Evolutionary conservation across 1,140 invertebrate genomes (phyloP).

Genomic region (Lerema accius): DNA sequence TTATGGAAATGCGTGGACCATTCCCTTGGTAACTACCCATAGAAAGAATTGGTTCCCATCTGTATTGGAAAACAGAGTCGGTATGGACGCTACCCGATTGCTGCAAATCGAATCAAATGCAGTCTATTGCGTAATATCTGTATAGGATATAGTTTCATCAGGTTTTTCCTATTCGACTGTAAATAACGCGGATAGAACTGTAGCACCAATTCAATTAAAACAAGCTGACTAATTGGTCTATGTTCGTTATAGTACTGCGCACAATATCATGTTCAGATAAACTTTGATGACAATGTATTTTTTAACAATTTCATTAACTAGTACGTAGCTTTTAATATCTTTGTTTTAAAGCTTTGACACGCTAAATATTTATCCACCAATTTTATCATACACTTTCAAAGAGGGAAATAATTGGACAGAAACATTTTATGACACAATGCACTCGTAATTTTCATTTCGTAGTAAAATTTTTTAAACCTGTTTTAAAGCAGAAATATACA

Average conservation of each 20-base stretch:
- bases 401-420: too few species aligned
- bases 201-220: background rate
- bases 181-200: background rate
- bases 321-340: too few species aligned
- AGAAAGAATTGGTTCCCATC: conserved; percentile 12
- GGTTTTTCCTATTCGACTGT: background rate
- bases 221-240: background rate
- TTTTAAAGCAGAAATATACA: too few species aligned
- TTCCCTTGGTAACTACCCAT: conserved; percentile 5
- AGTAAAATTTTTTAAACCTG: too few species aligned
- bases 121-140: background rate
- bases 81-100: background rate
- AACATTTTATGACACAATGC: too few species aligned
- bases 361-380: too few species aligned
- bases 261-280: background rate
- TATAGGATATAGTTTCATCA: background rate
- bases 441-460: too few species aligned
- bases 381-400: too few species aligned
- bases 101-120: conserved; percentile 15
- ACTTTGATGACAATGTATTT: too few species aligned
- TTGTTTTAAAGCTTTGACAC: too few species aligned
- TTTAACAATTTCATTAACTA: too few species aligned
- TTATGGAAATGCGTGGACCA: conserved; percentile 20
- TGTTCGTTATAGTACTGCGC: background rate
- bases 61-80: conserved; percentile 13